phyloP scores from a whole-genome alignment of 2,888 invertebrate species.

The Rhagonycha fulva region DNA sequence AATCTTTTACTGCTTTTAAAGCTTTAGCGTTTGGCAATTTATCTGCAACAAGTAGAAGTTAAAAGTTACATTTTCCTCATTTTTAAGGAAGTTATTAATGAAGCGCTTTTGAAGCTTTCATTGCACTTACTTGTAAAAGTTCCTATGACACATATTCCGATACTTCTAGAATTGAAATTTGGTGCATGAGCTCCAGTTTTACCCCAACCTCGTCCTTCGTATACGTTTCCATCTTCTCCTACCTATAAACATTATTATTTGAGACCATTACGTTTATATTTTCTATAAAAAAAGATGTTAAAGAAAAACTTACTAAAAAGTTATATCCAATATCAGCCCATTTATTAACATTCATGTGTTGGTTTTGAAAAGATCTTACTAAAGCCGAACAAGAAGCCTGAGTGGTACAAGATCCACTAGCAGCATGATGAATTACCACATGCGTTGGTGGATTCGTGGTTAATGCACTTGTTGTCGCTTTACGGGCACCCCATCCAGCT shows the following conservation, averaged over 20 bases:
- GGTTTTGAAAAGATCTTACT: constrained; percentile 52
- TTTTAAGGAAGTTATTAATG: neutral
- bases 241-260: constrained; percentile 48
- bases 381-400: constrained; percentile 48
- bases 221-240: constrained; percentile 64
- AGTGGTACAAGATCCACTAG: constrained; percentile 47
- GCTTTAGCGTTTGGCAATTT: constrained; percentile 51
- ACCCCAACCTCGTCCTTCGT: constrained; percentile 66
- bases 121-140: constrained; percentile 49
- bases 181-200: constrained; percentile 63
- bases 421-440: constrained; percentile 56
- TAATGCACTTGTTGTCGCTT: constrained; percentile 31
- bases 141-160: constrained; percentile 65
- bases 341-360: constrained; percentile 44
- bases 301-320: constrained; percentile 47
- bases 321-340: constrained; percentile 52
- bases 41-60: constrained; percentile 42
- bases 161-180: constrained; percentile 61
- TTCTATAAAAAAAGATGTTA: neutral
- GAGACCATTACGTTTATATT: neutral
- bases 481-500: constrained; percentile 53
- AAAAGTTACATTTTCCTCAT: neutral
- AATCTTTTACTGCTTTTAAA: constrained; percentile 50
- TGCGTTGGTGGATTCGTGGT: constrained; percentile 49
- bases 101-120: neutral